A percentile compares a stretch with the other conserved stretches of the same genome.
Conservation (phyloP, 2,797 vertebrate genomes). For the Enteromius viviparus region DNA sequence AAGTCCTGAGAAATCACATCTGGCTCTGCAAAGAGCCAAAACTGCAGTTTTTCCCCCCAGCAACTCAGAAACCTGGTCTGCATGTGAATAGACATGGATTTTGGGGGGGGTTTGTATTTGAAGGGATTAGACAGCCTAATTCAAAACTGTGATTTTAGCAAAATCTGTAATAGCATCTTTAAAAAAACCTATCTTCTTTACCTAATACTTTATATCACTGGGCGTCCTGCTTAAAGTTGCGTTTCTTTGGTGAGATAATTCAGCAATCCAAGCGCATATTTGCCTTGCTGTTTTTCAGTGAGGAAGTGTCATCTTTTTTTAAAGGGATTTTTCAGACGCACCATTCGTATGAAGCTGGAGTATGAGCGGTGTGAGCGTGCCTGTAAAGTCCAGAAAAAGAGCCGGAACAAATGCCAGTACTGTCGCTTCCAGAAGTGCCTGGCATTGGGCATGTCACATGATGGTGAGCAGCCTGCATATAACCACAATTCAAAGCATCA, state of each 20-base stretch:
- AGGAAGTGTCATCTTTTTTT: conserved; percentile 35
- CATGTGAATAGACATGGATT: not conserved
- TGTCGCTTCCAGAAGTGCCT: conserved; percentile 99
- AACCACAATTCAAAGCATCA: conserved; percentile 10
- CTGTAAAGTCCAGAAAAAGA: conserved; percentile 99
- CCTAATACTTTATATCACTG: not conserved
- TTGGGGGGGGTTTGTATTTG: not conserved
- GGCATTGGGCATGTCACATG: conserved; percentile 96
- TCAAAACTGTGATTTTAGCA: not conserved
- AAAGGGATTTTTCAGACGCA: conserved; percentile 98
- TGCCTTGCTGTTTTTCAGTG: not conserved
- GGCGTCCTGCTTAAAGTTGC: not conserved
- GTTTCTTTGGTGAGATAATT: conserved; percentile 8
- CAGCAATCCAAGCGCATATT: not conserved
- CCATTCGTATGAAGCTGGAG: conserved; percentile 96
- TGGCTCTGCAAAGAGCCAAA: not conserved
- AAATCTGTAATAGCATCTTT: not conserved
- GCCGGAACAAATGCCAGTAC: conserved; percentile 98
- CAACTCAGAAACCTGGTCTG: not conserved
- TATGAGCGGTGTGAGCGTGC: conserved; percentile 93
- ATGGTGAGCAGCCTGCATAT: conserved; percentile 77
- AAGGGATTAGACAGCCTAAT: not conserved
- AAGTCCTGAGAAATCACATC: not conserved
- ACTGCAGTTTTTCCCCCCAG: too few species aligned
- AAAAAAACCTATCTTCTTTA: not conserved